These are phyloP conservation scores for Beris chalybata DNA, from an alignment of 2,888 invertebrate genomes.

Conservation along the genomic window DNA sequence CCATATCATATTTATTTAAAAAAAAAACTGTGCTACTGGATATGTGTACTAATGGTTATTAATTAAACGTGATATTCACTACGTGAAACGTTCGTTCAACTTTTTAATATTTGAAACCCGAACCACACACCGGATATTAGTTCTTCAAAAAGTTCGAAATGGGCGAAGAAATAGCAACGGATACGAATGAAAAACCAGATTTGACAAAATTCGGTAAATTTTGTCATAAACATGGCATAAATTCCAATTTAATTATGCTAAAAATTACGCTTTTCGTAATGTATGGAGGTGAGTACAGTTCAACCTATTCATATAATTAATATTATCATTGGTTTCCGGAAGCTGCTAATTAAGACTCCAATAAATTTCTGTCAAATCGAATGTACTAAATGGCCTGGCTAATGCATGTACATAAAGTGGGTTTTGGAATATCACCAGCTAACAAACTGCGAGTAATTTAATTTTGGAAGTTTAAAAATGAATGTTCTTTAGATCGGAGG, in stretches of 20 bases:
- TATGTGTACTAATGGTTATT: background rate
- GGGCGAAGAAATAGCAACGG: constrained; percentile 50
- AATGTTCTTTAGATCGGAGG: too few species aligned
- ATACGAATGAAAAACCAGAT: constrained; percentile 47
- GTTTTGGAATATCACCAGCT: background rate
- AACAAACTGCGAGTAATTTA: background rate
- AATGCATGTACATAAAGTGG: background rate
- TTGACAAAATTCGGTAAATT: constrained; percentile 51
- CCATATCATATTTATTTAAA: too few species aligned
- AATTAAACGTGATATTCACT: background rate
- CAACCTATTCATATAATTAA: background rate
- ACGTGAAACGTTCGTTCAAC: background rate
- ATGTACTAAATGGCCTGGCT: background rate
- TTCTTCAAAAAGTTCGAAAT: constrained; percentile 42
- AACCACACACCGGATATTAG: too few species aligned
- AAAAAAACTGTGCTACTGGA: background rate
- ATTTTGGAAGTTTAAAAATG: too few species aligned
- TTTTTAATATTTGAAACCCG: too few species aligned
- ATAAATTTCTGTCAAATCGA: constrained; percentile 1
- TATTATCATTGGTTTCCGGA: background rate
- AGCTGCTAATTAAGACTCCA: constrained; percentile 1
- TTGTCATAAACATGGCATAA: constrained; percentile 63
- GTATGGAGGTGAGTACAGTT: constrained; percentile 68
- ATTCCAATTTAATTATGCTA: constrained; percentile 77
- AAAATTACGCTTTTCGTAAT: constrained; percentile 81